Conservation (phyloP, 1,140 invertebrate species). For the Drosophila ficusphila region DNA sequence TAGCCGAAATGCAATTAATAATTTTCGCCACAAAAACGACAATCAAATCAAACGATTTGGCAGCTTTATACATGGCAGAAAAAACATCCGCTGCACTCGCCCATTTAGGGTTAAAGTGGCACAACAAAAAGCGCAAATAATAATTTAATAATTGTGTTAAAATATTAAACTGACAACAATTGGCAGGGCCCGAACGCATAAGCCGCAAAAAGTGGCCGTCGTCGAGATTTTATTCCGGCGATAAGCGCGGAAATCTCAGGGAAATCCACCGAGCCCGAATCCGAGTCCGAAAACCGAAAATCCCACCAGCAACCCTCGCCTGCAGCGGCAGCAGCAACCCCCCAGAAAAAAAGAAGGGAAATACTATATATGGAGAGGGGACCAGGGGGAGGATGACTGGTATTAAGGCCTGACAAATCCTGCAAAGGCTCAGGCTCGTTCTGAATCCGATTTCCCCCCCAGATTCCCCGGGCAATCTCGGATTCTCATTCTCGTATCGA, state of each 20-base stretch:
- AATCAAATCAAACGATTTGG: constrained; percentile 17
- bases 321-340: constrained; percentile 52
- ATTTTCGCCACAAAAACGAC: constrained; percentile 9
- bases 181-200: constrained; percentile 51
- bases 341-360: constrained; percentile 11
- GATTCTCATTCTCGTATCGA: constrained; percentile 66
- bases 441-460: constrained; percentile 33
- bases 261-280: constrained; percentile 8
- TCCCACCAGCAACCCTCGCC: constrained; percentile 47
- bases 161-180: constrained; percentile 76
- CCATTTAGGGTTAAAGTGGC: constrained; percentile 19
- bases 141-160: constrained; percentile 74
- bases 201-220: constrained; percentile 65
- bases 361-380: background rate
- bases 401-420: constrained; percentile 71
- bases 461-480: constrained; percentile 46
- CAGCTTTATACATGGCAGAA: background rate
- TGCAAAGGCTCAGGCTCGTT: constrained; percentile 49
- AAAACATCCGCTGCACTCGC: constrained; percentile 12
- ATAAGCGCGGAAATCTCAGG: constrained; percentile 55
- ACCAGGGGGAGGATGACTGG: constrained; percentile 24
- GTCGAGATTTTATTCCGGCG: constrained; percentile 56
- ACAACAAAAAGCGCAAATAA: constrained; percentile 33
- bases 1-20: constrained; percentile 6
- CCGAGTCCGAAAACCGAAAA: constrained; percentile 31